Conservation (phyloP, 1,140 invertebrate genomes). For the Temnothorax nylanderi region DNA sequence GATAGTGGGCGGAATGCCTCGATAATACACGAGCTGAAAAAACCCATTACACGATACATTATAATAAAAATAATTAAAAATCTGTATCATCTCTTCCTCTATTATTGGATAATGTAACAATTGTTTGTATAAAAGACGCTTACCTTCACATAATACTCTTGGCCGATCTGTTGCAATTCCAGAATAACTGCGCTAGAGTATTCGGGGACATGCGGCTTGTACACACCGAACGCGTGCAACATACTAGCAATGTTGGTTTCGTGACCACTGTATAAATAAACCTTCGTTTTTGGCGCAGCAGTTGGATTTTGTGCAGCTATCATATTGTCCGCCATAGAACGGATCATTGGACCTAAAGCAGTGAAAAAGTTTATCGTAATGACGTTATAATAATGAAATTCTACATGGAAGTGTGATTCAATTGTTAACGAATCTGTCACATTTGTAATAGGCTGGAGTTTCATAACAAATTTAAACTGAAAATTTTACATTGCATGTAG, state of each 20-base stretch:
- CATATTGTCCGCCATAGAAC: constrained; percentile 85
- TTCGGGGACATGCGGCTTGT: constrained; percentile 86
- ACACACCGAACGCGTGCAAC: constrained; percentile 88
- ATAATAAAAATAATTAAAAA: not conserved
- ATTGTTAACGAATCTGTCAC: not conserved
- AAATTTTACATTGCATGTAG: not conserved
- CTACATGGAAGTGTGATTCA: not conserved
- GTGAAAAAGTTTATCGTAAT: not conserved
- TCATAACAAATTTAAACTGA: not conserved
- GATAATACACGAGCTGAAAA: constrained; percentile 81
- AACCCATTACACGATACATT: not conserved
- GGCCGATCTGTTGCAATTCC: constrained; percentile 72
- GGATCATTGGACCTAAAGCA: constrained; percentile 85
- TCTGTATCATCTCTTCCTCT: not conserved
- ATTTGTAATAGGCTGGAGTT: not conserved
- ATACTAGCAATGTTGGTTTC: constrained; percentile 90
- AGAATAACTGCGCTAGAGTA: constrained; percentile 85
- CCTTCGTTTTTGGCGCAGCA: constrained; percentile 80
- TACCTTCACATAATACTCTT: constrained; percentile 86
- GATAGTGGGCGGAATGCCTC: constrained; percentile 85
- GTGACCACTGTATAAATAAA: constrained; percentile 88
- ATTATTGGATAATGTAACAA: not conserved
- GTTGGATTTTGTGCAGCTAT: constrained; percentile 78
- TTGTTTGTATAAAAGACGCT: constrained; percentile 38
- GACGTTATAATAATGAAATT: constrained; percentile 27